Base-by-base conservation (phyloP, 1,140 invertebrate genomes). In the Drosophila nikananu region DNA sequence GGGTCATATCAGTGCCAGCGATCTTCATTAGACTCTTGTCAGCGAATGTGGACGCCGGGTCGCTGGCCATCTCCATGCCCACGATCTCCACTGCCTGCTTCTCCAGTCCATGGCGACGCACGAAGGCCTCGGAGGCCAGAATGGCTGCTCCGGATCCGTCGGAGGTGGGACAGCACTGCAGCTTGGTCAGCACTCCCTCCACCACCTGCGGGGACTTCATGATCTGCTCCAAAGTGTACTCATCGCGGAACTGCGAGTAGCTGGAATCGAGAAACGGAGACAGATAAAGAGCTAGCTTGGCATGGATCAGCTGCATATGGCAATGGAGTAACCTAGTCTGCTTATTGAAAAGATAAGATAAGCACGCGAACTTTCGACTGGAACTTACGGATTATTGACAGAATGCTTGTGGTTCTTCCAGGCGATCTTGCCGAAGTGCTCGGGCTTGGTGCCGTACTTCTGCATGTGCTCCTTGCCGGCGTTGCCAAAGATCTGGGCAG, bases 351-450 rank as follows among this genome's bases (percentile, higher is more conserved):
- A 37, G 81, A 83, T 83, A 62, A 83, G 81, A 83, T 83, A 83
- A 83, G 75, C 48, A 15, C 2, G 21, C 35, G 75, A 83, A 82
- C 80, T 82, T 82, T 82, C 80, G 80, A 82, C 80, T 46, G 35
- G 12, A 49, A 95, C 95, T 94, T 95, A 97, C 90, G 98, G 98
- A 94, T 99, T 99, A 87, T 99, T 99, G 0, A 95, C 95, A 1
- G 98, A 99, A 94, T 99, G 98, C 80, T 98, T 96, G 93, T 99
- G 98, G 94, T 99, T 99, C 93, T 99, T 99, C 76, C 96, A 97
- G 1, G 98, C 99, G 91, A 99, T 98, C 94, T 99, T 99, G 2
- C 98, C 99, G 93, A 99, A 97, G 93, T 99, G 98, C 58, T 98
- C 95, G 23, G 96, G 95, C 77, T 96, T 98, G 0, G 98, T 98